Base-by-base conservation (phyloP, 2,113 vertebrate genomes). In the Periophthalmus modestus region DNA sequence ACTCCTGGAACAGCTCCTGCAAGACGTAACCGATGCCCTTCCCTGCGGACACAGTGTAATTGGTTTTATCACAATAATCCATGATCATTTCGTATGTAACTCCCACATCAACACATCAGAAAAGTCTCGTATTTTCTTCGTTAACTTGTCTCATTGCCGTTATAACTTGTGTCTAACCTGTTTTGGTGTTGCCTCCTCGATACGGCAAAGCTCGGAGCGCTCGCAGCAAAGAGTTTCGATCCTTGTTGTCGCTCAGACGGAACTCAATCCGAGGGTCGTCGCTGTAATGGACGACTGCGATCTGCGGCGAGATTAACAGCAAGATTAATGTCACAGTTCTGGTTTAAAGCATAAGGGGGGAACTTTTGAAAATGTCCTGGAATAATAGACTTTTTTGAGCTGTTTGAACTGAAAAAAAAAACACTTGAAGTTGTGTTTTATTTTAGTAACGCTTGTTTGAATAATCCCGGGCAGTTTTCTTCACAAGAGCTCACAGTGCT, bases 261-360 rank as follows among this genome's bases (percentile, higher is more conserved):
- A 97, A 96, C 69, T 93, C 95, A 36, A 94, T 88, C 58, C 95
- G 91, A 77, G 96, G 94, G 68, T 96, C 93, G 65, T 96, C 94
- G 0, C 90, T 96, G 91, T 95, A 97, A 68, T 95, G 95, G 66
- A 94, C 95, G n/a, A 96, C 90, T 2, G 96, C 95, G 39, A 97
- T 87, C 96, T 97, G 92, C 58, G 70, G 58, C 78, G 46, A 16
- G 72, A 73, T 58, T 71, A 36, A 74, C 21, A 62, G 55, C 19
- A 66, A 47, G 11, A 61, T 67, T 14, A 36, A 71, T 28, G 47
- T 55, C 24, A 19, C 33, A 9, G 65, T 15, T 48, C 33, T 77
- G 15, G 28, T 62, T 15, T 5, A 13, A 28, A 24, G 16, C 59
- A 62, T 7, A n/a, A 6, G 4, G 24, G 58, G 13, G 13, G 15